Base-by-base conservation (phyloP, 1,140 invertebrate genomes). In the Neodiprion virginianus region DNA sequence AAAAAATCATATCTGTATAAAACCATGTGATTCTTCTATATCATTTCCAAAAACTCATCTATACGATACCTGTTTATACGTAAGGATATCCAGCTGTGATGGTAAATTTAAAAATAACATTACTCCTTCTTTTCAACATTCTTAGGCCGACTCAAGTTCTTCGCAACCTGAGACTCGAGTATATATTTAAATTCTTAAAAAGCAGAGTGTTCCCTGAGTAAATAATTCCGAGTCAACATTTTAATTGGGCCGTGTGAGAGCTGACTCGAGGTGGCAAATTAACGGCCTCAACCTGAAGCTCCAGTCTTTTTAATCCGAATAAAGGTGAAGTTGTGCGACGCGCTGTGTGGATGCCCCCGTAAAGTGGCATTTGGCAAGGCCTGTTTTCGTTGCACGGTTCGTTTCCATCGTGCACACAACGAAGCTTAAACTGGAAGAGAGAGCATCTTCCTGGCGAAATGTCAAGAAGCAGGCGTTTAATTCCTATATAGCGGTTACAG, bases 391-490 rank as follows among this genome's bases (percentile, higher is more conserved):
- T 17, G n/a, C 8, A 61, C 53, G 53, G 53, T 61, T 61, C n/a
- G 53, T 61, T 61, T 7, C 53, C 53, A 61, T 14, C 11, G 53
- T 61, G 53, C 53, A 40, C 28, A 40, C 28, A 61, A 17, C 53
- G n/a, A 17, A 61, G 53, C 53, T 61, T 17, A 12, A 17, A 61
- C 53, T 61, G 11, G 48, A 48, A 49, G 65, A 76, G 67, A 76
- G 70, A 73, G 74, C 67, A 71, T 76, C 78, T 79, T 76, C 72
- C 71, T 72, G 75, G 78, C 76, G 74, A 84, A 84, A 84, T 84
- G 82, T 83, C 81, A 84, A 83, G 83, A 82, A 82, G 77, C 76
- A 78, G 79, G 78, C 80, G 79, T 80, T 83, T 82, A 84, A 83
- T 83, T 82, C 81, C 82, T 79, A 83, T 76, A 83, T 81, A 79